A percentile compares a stretch with the other conserved stretches of the same genome.
phyloP scores from a whole-genome alignment of 2,113 vertebrate species.

The Brienomyrus longianalis region DNA sequence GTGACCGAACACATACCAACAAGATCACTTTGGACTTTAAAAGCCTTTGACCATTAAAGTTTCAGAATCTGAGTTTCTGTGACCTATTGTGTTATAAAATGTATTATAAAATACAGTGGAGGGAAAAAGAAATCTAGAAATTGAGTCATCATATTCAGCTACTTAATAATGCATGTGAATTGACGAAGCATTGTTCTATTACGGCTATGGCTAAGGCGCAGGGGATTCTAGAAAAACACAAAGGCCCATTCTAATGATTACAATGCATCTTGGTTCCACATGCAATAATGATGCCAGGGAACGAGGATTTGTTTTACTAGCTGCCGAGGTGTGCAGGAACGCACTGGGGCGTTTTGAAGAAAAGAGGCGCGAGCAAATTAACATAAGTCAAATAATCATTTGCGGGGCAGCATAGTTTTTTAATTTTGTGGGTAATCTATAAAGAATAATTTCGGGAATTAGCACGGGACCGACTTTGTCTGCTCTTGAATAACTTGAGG shows the following conservation, averaged over 20 bases:
- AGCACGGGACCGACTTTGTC: neutral
- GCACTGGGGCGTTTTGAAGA: neutral
- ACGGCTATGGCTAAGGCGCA: neutral
- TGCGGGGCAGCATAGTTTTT: neutral
- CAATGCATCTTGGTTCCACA: constrained; percentile 10
- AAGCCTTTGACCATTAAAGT: neutral
- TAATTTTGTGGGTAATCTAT: neutral
- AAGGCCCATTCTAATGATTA: constrained; percentile 11
- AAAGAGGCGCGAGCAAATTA: neutral
- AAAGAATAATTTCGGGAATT: neutral
- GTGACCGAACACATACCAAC: neutral
- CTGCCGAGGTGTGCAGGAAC: neutral
- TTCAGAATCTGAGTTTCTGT: neutral
- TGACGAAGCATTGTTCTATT: constrained; percentile 8
- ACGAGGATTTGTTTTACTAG: neutral
- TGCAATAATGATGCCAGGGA: neutral
- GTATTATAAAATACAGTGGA: constrained; percentile 11
- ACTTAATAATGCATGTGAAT: constrained; percentile 22
- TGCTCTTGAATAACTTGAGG: neutral
- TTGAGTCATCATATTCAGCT: constrained; percentile 11
- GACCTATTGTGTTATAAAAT: constrained; percentile 11
- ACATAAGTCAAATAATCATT: neutral
- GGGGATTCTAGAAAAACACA: constrained; percentile 10
- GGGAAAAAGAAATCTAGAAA: constrained; percentile 13
- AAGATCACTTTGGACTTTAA: neutral